Evolutionary conservation across 1,140 invertebrate genomes (phyloP).

Genomic region (Melitaea cinxia): DNA sequence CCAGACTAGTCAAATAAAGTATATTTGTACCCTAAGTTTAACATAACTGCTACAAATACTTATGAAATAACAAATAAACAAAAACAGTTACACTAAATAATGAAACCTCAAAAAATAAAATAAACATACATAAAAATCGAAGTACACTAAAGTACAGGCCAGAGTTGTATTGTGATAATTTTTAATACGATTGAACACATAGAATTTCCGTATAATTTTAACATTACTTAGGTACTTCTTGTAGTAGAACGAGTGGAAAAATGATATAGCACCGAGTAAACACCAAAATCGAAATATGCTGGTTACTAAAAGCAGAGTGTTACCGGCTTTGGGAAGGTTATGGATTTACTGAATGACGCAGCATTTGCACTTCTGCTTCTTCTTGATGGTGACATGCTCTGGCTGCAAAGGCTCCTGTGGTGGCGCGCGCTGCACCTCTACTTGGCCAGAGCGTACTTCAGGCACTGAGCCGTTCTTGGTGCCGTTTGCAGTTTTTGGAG

Average conservation of each 20-base stretch:
- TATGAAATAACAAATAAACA: constrained; percentile 37
- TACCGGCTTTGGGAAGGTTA: constrained; percentile 46
- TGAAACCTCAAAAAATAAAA: constrained; percentile 29
- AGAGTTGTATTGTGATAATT: constrained; percentile 38
- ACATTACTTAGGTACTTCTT: constrained; percentile 39
- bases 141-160: constrained; percentile 40
- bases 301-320: constrained; percentile 54
- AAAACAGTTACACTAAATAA: constrained; percentile 29
- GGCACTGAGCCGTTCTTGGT: constrained; percentile 70
- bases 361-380: constrained; percentile 95
- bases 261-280: constrained; percentile 72
- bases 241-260: constrained; percentile 50
- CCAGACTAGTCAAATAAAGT: constrained; percentile 34
- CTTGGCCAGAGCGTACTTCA: constrained; percentile 71
- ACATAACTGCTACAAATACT: constrained; percentile 31
- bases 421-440: constrained; percentile 89
- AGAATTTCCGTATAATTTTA: constrained; percentile 41
- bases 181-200: constrained; percentile 57
- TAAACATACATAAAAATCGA: constrained; percentile 22
- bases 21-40: constrained; percentile 40
- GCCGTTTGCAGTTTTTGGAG: constrained; percentile 71
- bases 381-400: constrained; percentile 93
- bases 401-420: constrained; percentile 89
- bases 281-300: constrained; percentile 55
- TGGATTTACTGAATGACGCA: constrained; percentile 91